Conservation (phyloP, 1,140 invertebrate species). For the Leptonema lineaticorne region DNA sequence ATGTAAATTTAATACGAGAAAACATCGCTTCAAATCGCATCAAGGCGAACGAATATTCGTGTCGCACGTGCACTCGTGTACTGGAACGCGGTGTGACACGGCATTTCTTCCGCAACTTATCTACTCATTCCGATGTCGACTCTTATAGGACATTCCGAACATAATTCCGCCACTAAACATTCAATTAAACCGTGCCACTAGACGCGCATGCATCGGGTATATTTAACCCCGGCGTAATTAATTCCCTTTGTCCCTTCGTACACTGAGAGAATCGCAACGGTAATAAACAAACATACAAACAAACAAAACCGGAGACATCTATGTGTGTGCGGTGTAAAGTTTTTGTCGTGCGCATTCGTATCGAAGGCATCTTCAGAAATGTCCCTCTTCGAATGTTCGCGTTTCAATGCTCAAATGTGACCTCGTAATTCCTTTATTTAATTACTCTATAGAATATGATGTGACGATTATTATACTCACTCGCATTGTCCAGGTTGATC, state of each 20-base stretch:
- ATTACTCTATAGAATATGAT: background rate
- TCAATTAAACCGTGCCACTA: background rate
- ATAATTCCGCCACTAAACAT: constrained; percentile 1
- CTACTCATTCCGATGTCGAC: background rate
- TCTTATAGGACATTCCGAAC: background rate
- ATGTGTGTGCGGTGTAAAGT: background rate
- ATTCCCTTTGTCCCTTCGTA: background rate
- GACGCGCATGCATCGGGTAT: background rate
- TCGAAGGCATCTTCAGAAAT: background rate
- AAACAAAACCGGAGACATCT: background rate
- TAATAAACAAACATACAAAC: too few relatives aligned
- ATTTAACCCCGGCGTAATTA: constrained; percentile 1
- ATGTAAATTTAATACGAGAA: background rate
- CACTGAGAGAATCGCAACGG: too few relatives aligned
- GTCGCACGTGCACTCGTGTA: too few relatives aligned
- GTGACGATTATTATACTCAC: constrained; percentile 59
- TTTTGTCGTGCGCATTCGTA: background rate
- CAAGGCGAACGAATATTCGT: background rate
- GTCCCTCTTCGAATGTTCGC: background rate
- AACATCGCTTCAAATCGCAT: background rate
- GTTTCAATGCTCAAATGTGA: too few relatives aligned
- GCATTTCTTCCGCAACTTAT: background rate
- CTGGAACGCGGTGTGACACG: background rate
- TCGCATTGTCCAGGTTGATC: constrained; percentile 84
- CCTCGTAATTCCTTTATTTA: background rate